These are phyloP conservation scores for Anoncus sp. DNA, from an alignment of 2,888 invertebrate species.

Conservation along the genomic window DNA sequence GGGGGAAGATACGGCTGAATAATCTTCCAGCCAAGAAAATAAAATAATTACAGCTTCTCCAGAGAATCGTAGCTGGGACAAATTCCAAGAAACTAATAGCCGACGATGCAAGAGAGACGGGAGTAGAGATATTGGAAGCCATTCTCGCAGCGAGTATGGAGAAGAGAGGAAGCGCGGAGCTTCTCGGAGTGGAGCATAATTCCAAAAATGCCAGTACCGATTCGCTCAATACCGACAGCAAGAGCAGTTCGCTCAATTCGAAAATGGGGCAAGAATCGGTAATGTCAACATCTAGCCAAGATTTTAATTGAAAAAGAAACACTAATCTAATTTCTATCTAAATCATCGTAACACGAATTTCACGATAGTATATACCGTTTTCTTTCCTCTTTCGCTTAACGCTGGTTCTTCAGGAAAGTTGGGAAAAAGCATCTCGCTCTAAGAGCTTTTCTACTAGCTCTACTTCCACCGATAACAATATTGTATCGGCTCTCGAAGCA, in stretches of 20 bases:
- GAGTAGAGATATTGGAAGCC: conserved; percentile 59
- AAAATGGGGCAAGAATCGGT: conserved; percentile 93
- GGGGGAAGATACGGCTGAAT: not conserved
- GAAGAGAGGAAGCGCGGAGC: conserved; percentile 88
- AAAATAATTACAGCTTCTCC: conserved; percentile 39
- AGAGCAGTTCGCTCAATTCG: conserved; percentile 93
- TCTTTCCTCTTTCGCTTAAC: not conserved
- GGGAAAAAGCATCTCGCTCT: conserved; percentile 87
- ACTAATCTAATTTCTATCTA: too few relatives aligned
- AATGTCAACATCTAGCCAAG: conserved; percentile 69
- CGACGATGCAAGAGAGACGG: conserved; percentile 57
- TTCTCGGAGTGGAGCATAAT: conserved; percentile 87
- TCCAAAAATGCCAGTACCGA: conserved; percentile 92
- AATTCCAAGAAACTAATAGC: not conserved
- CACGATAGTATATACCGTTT: not conserved
- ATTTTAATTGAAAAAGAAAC: too few relatives aligned
- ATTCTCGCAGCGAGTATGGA: conserved; percentile 83
- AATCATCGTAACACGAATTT: not conserved
- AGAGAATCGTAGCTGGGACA: conserved; percentile 19
- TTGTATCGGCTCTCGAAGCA: conserved; percentile 85
- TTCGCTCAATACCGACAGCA: conserved; percentile 93
- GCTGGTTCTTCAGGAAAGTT: conserved; percentile 83
- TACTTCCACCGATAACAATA: conserved; percentile 86
- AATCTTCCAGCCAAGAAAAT: not conserved
- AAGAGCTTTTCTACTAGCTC: conserved; percentile 88